Evolutionary conservation across 2,797 vertebrate genomes (phyloP), one percentile per base, ranked within the genome.

Genomic region (Anableps anableps): DNA sequence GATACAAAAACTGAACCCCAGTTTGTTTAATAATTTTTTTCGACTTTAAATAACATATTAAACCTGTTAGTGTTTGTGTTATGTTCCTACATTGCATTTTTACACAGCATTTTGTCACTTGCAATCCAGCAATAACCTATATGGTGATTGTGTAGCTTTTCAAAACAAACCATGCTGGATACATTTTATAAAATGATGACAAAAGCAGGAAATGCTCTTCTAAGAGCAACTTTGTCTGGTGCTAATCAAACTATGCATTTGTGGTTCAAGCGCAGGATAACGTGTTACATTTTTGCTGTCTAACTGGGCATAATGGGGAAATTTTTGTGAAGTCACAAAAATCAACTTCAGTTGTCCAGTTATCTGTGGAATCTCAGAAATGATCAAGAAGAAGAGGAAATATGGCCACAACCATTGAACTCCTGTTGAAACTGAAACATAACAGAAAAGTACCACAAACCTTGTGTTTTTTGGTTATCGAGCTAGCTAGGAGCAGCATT

Each of bases 341-440:
- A 36, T 31, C 10, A 53, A 21, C 47, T 50, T 71, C n/a, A 17
- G 50, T 23, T 50, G 47, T 73, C 8, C 29, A 38, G 72, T 50
- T 16, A 51, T 53, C 31, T 34, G 34, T 74, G 19, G 48, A 53
- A 23, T 36, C 72, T 36, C 34, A 23, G 31, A 53, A 74, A 74
- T 51, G 6, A 53, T 36, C 48, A 38, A 36, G 48, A 51, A 36
- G 48, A 51, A 72, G n/a, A 72, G 21, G 47, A 47, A 36, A 51
- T 17, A 50, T 10, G 48, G 16, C 47, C 26, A 36, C 71, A 48
- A 72, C 29, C 71, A 34, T 34, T 73, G 9, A 50, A 50, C 7
- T 41, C 19, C 38, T 74, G 48, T 26, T 16, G 72, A 74, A 74
- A 53, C 48, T 23, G 48, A 74, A 51, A 74, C 48, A 51, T 34